phyloP scores from a whole-genome alignment of 2,797 vertebrate genomes.

The Eospalax fontanierii region DNA sequence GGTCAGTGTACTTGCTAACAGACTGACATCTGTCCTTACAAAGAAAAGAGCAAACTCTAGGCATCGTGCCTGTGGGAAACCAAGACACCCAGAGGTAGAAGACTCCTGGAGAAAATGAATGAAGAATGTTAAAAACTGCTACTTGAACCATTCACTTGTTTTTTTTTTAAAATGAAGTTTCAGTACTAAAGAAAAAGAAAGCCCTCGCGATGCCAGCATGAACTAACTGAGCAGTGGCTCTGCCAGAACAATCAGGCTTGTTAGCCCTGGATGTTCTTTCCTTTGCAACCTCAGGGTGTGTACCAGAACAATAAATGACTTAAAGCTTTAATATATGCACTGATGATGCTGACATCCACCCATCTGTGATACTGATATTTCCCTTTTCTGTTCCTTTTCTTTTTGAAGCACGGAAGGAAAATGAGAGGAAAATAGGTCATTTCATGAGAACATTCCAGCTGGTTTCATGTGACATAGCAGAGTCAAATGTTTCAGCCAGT shows the following conservation, averaged over 20 bases:
- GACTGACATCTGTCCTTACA: slow-evolving; percentile 71
- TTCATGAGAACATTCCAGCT: slow-evolving; percentile 77
- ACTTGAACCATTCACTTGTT: slow-evolving; percentile 61
- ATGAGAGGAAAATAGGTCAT: slow-evolving; percentile 64
- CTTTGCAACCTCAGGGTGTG: slow-evolving; percentile 88
- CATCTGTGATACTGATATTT: slow-evolving; percentile 85
- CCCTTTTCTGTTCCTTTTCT: slow-evolving; percentile 47
- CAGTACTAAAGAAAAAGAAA: slow-evolving; percentile 79
- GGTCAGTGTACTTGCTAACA: slow-evolving; percentile 79
- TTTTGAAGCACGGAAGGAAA: slow-evolving; percentile 60
- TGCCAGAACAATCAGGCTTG: slow-evolving; percentile 90
- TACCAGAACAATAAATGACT: slow-evolving; percentile 90
- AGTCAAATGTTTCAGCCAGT: slow-evolving; percentile 57
- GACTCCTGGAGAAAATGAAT: slow-evolving; percentile 68
- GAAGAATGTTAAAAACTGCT: slow-evolving; percentile 58
- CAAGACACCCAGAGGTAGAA: slow-evolving; percentile 48
- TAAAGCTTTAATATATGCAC: slow-evolving; percentile 88
- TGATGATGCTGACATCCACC: slow-evolving; percentile 84
- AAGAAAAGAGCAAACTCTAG: slow-evolving; percentile 58
- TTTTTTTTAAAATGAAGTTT: slow-evolving; percentile 55
- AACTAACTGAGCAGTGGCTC: slow-evolving; percentile 76
- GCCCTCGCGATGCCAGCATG: slow-evolving; percentile 85
- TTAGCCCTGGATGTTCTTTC: slow-evolving; percentile 92
- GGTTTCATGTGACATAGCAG: slow-evolving; percentile 66
- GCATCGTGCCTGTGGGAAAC: not conserved